These are phyloP conservation scores for Pomacea maculata DNA, from an alignment of 1,140 invertebrate genomes.

Conservation along the genomic window DNA sequence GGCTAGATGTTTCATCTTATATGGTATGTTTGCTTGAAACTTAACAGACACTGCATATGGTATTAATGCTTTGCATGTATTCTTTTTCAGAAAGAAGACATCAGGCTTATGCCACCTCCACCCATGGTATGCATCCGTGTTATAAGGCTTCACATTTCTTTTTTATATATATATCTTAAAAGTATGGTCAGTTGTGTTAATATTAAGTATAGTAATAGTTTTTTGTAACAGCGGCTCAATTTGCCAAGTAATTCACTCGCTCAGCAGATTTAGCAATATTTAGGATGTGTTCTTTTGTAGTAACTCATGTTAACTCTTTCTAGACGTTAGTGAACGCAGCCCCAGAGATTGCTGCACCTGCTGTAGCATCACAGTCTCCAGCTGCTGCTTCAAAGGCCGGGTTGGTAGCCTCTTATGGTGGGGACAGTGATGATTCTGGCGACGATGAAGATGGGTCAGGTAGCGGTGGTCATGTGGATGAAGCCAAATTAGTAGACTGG, in stretches of 20 bases:
- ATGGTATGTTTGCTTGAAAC: background rate
- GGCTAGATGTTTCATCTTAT: too few species aligned
- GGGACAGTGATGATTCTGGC: slow-evolving; percentile 69
- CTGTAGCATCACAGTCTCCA: background rate
- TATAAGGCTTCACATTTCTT: too few species aligned
- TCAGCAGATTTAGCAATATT: too few species aligned
- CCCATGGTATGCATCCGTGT: slow-evolving; percentile 29
- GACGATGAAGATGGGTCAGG: slow-evolving; percentile 66
- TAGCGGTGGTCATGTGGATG: slow-evolving; percentile 54
- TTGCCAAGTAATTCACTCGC: too few species aligned
- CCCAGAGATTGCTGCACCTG: background rate
- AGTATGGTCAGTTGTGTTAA: too few species aligned
- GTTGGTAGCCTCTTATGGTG: slow-evolving; percentile 82
- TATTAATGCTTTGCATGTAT: background rate
- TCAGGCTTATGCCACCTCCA: slow-evolving; percentile 57
- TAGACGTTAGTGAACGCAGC: slow-evolving; percentile 7
- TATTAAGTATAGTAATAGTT: too few species aligned
- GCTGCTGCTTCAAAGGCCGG: slow-evolving; percentile 34
- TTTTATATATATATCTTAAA: too few species aligned
- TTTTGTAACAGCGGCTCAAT: too few species aligned
- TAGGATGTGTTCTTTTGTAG: too few species aligned
- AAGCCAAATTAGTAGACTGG: slow-evolving; percentile 80
- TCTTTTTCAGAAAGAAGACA: slow-evolving; percentile 52
- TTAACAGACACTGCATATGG: background rate
- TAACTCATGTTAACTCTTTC: background rate